These are phyloP conservation scores for Clarias laeviceps DNA, from an alignment of 2,797 vertebrate species.

Conservation along the genomic window DNA sequence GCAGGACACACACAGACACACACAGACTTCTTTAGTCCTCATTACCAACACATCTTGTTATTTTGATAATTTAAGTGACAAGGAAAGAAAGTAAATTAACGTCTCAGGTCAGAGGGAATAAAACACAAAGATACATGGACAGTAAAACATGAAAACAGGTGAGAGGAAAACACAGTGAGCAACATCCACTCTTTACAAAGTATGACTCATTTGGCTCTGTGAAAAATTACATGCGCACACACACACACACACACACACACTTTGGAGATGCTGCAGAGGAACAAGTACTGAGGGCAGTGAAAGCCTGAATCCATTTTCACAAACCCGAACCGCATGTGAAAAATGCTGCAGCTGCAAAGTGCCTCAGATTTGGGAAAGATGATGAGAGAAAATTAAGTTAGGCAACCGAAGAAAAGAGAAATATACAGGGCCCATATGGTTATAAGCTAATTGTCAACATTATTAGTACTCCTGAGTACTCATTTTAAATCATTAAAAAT, in stretches of 20 bases:
- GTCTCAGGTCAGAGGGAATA: neutral
- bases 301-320: conserved; percentile 21
- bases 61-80: neutral
- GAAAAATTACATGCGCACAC: conserved; percentile 35
- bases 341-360: neutral
- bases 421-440: neutral
- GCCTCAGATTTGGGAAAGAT: neutral
- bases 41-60: neutral
- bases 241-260: conserved; percentile 8
- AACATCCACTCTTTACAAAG: conserved; percentile 39
- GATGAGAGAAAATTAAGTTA: neutral
- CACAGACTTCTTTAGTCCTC: neutral
- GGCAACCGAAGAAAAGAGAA: neutral
- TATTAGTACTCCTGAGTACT: conserved; percentile 24
- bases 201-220: conserved; percentile 50
- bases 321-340: neutral
- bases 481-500: no score
- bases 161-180: conserved; percentile 33
- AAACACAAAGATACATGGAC: neutral
- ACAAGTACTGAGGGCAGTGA: neutral
- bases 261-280: conserved; percentile 9
- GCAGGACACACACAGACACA: neutral
- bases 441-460: neutral
- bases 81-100: neutral
- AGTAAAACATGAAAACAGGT: neutral